Conservation (phyloP, 2,113 vertebrate species). For the Glaucidium brasilianum region DNA sequence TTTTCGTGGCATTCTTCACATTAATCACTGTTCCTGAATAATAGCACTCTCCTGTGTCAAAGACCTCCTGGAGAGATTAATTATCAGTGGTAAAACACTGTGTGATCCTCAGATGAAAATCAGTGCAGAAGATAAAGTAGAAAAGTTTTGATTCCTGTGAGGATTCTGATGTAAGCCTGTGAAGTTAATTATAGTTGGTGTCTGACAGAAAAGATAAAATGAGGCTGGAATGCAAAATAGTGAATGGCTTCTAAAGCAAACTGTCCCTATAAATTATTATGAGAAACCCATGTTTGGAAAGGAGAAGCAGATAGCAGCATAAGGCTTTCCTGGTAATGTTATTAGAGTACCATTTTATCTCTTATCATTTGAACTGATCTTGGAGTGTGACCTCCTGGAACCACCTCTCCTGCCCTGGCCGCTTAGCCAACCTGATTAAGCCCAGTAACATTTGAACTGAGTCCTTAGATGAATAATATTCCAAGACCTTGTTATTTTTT, state of each 20-base stretch:
- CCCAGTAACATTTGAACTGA: not conserved
- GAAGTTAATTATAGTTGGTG: not conserved
- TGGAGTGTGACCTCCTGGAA: not conserved
- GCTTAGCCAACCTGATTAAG: not conserved
- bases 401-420: not conserved
- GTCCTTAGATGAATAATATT: not conserved
- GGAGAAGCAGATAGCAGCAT: not conserved
- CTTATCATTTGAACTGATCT: not conserved
- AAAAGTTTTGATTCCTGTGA: not conserved
- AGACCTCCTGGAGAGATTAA: conserved; percentile 5
- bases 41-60: not conserved
- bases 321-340: not conserved
- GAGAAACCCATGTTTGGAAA: not conserved
- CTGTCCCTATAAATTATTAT: not conserved
- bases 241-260: not conserved
- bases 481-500: not conserved
- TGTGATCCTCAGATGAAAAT: not conserved
- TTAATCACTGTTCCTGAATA: not conserved
- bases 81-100: not conserved
- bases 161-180: not conserved
- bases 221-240: not conserved
- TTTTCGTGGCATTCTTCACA: not conserved
- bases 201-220: not conserved
- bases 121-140: not conserved
- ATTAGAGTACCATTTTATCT: not conserved